A percentile compares a stretch with the other conserved stretches of the same genome.
Evolutionary conservation across 2,888 invertebrate species (phyloP).

Genomic region (Brachylomia viminalis): DNA sequence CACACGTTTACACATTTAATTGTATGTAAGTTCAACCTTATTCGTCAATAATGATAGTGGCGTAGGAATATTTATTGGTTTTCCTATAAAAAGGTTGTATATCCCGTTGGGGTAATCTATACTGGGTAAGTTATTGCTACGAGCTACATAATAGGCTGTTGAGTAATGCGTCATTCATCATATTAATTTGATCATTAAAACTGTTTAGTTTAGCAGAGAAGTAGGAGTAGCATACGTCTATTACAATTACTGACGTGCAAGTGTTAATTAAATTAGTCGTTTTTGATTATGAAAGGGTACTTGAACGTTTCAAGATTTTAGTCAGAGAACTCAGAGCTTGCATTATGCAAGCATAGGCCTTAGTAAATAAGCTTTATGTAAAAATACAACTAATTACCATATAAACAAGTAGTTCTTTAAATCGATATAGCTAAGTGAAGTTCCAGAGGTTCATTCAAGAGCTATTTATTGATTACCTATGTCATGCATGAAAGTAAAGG

Average conservation of each 20-base stretch:
- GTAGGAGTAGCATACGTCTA: background rate
- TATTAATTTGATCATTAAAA: constrained; percentile 39
- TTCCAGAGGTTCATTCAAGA: background rate
- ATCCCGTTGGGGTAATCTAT: constrained; percentile 54
- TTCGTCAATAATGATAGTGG: constrained; percentile 67
- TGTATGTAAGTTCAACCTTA: constrained; percentile 67
- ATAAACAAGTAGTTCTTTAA: background rate
- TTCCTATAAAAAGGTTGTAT: constrained; percentile 57
- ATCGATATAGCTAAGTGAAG: background rate
- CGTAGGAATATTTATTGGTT: constrained; percentile 59
- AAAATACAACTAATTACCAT: background rate
- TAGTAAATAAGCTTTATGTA: background rate
- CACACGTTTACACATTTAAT: constrained; percentile 69
- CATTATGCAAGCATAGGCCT: background rate
- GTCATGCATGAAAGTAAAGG: constrained; percentile 16
- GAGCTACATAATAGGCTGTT: constrained; percentile 21
- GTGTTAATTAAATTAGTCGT: background rate
- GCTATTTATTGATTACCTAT: background rate
- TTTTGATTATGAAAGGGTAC: background rate
- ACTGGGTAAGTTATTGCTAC: constrained; percentile 39
- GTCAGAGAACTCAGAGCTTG: background rate
- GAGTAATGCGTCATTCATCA: constrained; percentile 36
- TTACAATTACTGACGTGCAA: constrained; percentile 10
- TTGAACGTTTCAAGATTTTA: background rate
- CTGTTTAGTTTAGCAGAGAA: constrained; percentile 21